Percentiles rank a stretch among this genome's conserved stretches.
phyloP scores from a whole-genome alignment of 2,797 vertebrate genomes.

The Acridotheres tristis region DNA sequence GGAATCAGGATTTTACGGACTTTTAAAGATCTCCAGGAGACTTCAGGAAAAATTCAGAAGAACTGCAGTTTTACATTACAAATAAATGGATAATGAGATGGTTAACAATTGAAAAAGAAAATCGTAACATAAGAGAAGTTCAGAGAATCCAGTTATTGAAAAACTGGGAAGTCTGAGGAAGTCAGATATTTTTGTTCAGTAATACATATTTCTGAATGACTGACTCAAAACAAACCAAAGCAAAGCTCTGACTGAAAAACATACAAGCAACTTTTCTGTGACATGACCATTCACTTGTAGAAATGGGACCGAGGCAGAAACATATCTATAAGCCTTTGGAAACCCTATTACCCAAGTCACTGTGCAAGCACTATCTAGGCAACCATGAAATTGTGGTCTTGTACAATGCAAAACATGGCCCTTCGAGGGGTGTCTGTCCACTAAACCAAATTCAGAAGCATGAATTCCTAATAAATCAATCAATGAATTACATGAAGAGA shows the following conservation, averaged over 20 bases:
- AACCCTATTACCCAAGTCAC: background rate
- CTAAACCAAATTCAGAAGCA: background rate
- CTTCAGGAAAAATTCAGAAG: background rate
- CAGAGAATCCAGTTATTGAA: background rate
- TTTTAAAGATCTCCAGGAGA: background rate
- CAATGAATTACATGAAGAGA: background rate
- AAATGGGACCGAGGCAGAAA: constrained; percentile 7
- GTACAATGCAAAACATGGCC: background rate
- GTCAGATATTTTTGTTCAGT: background rate
- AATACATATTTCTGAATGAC: background rate
- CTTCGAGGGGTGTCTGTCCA: background rate
- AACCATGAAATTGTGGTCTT: background rate
- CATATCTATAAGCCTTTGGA: background rate
- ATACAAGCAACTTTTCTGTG: background rate
- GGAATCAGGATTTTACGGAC: background rate
- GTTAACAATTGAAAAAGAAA: background rate
- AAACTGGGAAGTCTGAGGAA: background rate
- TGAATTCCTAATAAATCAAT: constrained; percentile 1
- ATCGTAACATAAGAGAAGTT: background rate
- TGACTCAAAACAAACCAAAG: background rate
- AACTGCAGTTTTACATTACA: background rate
- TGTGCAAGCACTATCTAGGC: background rate
- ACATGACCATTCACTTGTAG: background rate
- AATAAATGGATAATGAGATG: background rate
- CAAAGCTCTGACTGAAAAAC: constrained; percentile 10